These are phyloP conservation scores for Fistularia tabacaria DNA, from an alignment of 2,797 vertebrate species.

Conservation along the genomic window DNA sequence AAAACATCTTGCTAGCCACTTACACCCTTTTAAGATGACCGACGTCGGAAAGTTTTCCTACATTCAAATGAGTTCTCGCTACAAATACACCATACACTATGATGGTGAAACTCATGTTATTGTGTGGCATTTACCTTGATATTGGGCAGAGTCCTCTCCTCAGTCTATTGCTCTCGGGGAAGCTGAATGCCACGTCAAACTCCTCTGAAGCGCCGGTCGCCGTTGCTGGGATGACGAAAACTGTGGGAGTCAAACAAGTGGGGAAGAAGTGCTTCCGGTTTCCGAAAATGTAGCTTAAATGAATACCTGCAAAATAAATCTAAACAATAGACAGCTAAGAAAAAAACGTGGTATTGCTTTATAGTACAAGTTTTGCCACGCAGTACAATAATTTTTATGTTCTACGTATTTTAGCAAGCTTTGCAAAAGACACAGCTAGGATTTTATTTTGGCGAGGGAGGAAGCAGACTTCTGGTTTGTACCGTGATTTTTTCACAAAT, in stretches of 20 bases:
- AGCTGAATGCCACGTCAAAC: conserved; percentile 83
- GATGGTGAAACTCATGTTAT: neutral
- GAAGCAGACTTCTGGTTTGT: neutral
- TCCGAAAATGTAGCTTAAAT: too few relatives aligned
- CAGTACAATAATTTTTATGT: too few relatives aligned
- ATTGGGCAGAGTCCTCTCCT: conserved; percentile 36
- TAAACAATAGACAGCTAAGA: too few relatives aligned
- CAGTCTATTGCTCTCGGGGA: conserved; percentile 27
- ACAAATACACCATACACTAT: too few relatives aligned
- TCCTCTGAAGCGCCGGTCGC: conserved; percentile 59
- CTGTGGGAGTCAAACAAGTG: neutral
- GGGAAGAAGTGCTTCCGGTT: conserved; percentile 5
- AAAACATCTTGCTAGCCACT: neutral
- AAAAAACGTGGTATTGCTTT: too few relatives aligned
- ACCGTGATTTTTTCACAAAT: too few relatives aligned
- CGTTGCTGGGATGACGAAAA: conserved; percentile 20
- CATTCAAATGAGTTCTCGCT: too few relatives aligned
- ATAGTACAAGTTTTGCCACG: too few relatives aligned
- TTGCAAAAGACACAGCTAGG: fast-evolving
- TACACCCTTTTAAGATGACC: neutral
- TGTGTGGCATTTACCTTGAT: conserved; percentile 61
- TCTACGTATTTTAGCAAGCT: too few relatives aligned
- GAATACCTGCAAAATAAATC: too few relatives aligned
- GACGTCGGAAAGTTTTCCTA: neutral
- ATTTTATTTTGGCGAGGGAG: conserved; percentile 13